Base-by-base conservation (phyloP, 2,888 invertebrate genomes). In the Diarsia mendica region DNA sequence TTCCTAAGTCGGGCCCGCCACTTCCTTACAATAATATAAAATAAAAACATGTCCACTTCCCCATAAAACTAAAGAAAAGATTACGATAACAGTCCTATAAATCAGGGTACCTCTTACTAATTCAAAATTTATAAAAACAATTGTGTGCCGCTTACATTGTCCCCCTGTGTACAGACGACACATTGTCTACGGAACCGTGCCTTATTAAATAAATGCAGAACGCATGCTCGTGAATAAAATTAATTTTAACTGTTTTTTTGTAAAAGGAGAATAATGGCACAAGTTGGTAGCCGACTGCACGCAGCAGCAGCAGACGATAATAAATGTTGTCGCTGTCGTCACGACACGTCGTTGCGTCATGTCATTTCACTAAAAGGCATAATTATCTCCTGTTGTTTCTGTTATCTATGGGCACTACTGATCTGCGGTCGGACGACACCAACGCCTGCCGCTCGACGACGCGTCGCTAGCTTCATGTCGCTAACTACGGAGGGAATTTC, bases 201-300 rank as follows among this genome's bases (percentile, higher is more conserved):
- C 85, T 87, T 90, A 86, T 89, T 87, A 85, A 89, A 89, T 89
- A 86, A 85, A 83, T 82, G 77, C 79, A 75, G 73, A 51, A 68
- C 55, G 65, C 81, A 83, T 79, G 77, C 71, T 39, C 8, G 60
- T 20, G 64, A 70, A 79, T 71, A 71, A 72, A 68, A 71, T 60
- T 39, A 23, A 33, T 73, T 63, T 65, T 3, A 66, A 63, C 49
- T 39, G 55, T 61, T 46, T 64, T 63, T 63, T 18, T 63, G 44
- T 20, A 18, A 46, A 1, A 53, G 20, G 3, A 20, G n/a, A 33
- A 33, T 28, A 46, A 28, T 2, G 28, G 2, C 2, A 28, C 28
- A 28, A 28, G 28, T 28, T 28, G 28, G 28, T 28, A 28, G 28
- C 28, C 28, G 28, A 28, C 28, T 28, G 28, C 28, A 28, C 28